These are phyloP conservation scores for Conchocele bisecta DNA, from an alignment of 2,888 invertebrate species.

Conservation along the genomic window DNA sequence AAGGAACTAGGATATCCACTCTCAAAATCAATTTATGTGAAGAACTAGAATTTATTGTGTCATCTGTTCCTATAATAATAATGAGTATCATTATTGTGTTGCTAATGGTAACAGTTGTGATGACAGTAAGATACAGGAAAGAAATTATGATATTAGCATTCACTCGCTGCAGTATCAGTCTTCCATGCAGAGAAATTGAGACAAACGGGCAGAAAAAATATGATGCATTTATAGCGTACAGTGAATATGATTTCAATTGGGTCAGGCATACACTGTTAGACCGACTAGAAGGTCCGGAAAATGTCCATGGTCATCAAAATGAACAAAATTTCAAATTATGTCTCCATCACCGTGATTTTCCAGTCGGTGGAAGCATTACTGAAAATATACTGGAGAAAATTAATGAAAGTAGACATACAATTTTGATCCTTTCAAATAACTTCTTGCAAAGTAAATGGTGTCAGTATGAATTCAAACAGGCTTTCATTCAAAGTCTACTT, in stretches of 20 bases:
- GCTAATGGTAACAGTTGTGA: slow-evolving; percentile 43
- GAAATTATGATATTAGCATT: slow-evolving; percentile 66
- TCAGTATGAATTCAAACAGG: slow-evolving; percentile 93
- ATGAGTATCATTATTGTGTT: slow-evolving; percentile 43
- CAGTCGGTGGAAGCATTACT: slow-evolving; percentile 85
- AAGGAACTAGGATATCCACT: slow-evolving; percentile 43
- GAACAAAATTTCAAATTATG: slow-evolving; percentile 85
- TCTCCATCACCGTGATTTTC: slow-evolving; percentile 72
- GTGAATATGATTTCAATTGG: slow-evolving; percentile 89
- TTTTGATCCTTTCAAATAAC: slow-evolving; percentile 93
- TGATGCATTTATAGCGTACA: slow-evolving; percentile 95
- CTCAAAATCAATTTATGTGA: slow-evolving; percentile 54
- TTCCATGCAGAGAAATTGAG: slow-evolving; percentile 49
- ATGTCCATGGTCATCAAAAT: slow-evolving; percentile 89
- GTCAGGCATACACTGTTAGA: slow-evolving; percentile 92
- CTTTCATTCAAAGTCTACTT: slow-evolving; percentile 90
- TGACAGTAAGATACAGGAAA: slow-evolving; percentile 57
- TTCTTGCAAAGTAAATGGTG: slow-evolving; percentile 96
- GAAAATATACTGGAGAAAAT: slow-evolving; percentile 95
- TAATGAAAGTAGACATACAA: slow-evolving; percentile 92
- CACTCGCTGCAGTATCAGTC: slow-evolving; percentile 55
- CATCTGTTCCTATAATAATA: slow-evolving; percentile 47
- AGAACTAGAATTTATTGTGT: slow-evolving; percentile 22
- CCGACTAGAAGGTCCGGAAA: slow-evolving; percentile 88
- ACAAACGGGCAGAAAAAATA: slow-evolving; percentile 83